Conservation (phyloP, 2,797 vertebrate genomes). For the Phataginus tricuspis region DNA sequence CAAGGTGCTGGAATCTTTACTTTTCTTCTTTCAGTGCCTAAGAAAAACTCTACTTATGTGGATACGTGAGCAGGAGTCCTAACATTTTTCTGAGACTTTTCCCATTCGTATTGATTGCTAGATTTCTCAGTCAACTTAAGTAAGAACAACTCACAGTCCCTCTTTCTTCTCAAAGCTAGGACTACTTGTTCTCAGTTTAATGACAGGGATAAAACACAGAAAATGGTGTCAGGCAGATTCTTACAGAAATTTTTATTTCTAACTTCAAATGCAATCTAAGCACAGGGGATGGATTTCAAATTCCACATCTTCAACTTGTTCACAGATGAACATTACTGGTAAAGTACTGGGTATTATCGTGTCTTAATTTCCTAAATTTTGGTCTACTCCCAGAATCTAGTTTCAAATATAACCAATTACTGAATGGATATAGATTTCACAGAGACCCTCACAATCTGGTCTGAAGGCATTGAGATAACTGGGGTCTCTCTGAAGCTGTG, state of each 20-base stretch:
- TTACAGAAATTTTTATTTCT: conserved; percentile 35
- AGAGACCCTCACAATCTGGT: not conserved
- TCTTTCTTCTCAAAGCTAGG: conserved; percentile 56
- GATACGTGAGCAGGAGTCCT: not conserved
- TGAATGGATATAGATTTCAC: not conserved
- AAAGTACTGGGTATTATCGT: not conserved
- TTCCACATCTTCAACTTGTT: conserved; percentile 12
- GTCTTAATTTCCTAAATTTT: conserved; percentile 13
- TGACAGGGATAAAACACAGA: conserved; percentile 50
- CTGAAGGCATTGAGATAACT: not conserved
- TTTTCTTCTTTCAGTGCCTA: not conserved
- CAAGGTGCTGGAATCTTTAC: not conserved
- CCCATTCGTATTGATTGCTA: not conserved
- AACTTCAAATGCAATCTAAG: conserved; percentile 22
- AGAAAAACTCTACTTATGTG: not conserved
- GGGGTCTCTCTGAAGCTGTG: not conserved
- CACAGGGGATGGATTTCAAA: conserved; percentile 15
- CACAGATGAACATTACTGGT: not conserved
- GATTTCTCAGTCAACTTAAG: conserved; percentile 33
- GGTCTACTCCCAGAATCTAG: not conserved
- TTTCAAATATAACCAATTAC: conserved; percentile 32
- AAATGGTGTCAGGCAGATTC: conserved; percentile 45
- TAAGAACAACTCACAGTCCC: not conserved
- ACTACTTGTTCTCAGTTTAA: conserved; percentile 36
- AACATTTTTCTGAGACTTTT: conserved; percentile 31